phyloP scores from a whole-genome alignment of 2,888 invertebrate genomes.

The Meloe dianella region DNA sequence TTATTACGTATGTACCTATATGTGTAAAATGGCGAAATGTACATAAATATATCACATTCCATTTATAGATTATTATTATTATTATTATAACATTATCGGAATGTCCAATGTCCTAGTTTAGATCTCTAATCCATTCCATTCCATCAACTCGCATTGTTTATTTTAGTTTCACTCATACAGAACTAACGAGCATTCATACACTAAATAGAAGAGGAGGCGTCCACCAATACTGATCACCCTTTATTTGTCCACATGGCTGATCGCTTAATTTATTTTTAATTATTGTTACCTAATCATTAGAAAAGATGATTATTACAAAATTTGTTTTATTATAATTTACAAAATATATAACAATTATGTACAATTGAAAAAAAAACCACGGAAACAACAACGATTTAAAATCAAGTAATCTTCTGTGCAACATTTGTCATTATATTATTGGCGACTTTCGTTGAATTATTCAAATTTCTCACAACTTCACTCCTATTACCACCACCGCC shows the following conservation, averaged over 20 bases:
- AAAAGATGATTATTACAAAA: background rate
- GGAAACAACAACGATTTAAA: background rate
- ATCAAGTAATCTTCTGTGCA: background rate
- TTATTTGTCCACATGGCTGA: background rate
- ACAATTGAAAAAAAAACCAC: background rate
- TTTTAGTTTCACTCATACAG: background rate
- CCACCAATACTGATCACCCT: background rate
- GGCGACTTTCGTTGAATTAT: background rate
- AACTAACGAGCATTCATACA: conserved; percentile 4
- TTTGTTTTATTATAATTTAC: background rate
- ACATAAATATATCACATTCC: conserved; percentile 1
- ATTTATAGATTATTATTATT: too few relatives aligned
- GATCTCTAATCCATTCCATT: background rate
- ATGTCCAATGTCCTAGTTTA: too few relatives aligned
- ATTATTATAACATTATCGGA: too few relatives aligned
- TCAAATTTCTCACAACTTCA: background rate
- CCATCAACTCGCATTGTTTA: background rate
- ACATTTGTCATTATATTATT: background rate
- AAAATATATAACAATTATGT: background rate
- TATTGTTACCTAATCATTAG: background rate
- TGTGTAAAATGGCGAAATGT: background rate
- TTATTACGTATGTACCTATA: conserved; percentile 35
- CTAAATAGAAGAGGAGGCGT: background rate
- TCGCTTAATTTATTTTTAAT: background rate
- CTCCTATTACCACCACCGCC: background rate